Percentiles rank a stretch among this genome's conserved stretches.
Evolutionary conservation across 2,113 vertebrate genomes (phyloP).

Genomic region (Ailurus styani): DNA sequence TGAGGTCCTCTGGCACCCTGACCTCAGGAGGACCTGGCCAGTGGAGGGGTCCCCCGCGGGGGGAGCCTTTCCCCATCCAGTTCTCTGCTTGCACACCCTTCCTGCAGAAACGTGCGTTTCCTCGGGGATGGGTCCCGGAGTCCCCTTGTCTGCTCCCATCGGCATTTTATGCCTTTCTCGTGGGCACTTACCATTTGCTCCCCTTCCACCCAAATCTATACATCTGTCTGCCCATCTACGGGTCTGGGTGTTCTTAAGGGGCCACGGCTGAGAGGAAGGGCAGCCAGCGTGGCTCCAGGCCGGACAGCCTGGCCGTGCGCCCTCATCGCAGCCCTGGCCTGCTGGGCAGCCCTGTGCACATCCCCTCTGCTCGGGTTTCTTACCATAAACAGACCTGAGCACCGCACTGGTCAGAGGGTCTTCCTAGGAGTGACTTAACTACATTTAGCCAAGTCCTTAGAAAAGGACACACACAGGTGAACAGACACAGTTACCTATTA

Average conservation of each 20-base stretch:
- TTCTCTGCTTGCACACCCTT: accelerated
- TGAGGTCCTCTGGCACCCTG: neutral
- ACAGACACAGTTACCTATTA: accelerated
- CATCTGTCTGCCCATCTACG: accelerated
- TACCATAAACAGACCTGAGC: accelerated
- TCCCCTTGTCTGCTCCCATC: too few species aligned
- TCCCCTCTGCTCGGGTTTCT: too few species aligned
- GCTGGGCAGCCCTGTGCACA: accelerated
- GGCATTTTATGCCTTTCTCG: neutral
- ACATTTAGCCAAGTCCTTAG: accelerated
- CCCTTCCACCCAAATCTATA: accelerated
- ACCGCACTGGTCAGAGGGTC: accelerated
- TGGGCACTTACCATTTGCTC: accelerated
- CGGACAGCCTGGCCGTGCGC: neutral
- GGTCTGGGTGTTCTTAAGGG: accelerated
- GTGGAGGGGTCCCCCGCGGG: accelerated
- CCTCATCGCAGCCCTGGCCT: accelerated
- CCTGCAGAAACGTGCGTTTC: accelerated
- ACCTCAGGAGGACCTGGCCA: neutral
- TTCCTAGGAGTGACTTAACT: accelerated
- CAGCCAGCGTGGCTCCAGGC: accelerated
- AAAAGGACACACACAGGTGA: accelerated
- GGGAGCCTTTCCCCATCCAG: accelerated
- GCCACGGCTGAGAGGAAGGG: accelerated
- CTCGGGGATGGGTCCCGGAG: neutral